Conservation (phyloP, 1,140 invertebrate genomes). For the Mamestra configurata region DNA sequence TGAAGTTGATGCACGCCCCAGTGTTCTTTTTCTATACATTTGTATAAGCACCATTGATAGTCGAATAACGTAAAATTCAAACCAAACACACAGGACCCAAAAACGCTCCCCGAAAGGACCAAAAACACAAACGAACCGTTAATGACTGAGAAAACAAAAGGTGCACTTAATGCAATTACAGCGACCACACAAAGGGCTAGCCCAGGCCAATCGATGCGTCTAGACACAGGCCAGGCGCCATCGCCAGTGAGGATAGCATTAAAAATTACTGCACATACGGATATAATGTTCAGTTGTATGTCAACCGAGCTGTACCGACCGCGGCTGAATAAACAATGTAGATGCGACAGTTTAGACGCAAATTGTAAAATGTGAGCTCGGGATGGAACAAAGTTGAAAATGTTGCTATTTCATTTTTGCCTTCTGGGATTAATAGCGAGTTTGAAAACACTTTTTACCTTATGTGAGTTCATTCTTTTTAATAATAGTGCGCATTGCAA, state of each 20-base stretch:
- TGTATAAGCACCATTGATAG: neutral
- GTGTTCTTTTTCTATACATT: neutral
- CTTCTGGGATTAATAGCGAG: slow-evolving; percentile 4
- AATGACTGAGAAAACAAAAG: slow-evolving; percentile 54
- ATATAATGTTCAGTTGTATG: slow-evolving; percentile 43
- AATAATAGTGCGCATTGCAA: neutral
- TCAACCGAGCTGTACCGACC: slow-evolving; percentile 16
- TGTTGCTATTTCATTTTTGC: neutral
- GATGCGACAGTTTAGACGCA: slow-evolving; percentile 25
- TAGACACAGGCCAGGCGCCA: slow-evolving; percentile 66
- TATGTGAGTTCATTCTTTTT: neutral
- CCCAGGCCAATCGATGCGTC: slow-evolving; percentile 80
- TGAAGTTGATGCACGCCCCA: neutral
- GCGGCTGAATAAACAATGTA: slow-evolving; percentile 36
- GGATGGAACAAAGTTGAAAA: neutral
- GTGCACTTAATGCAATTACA: slow-evolving; percentile 66
- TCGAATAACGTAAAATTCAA: neutral
- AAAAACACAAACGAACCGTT: slow-evolving; percentile 8
- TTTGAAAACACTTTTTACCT: neutral
- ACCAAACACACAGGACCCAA: neutral
- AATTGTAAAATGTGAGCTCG: slow-evolving; percentile 38
- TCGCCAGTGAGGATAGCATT: slow-evolving; percentile 41
- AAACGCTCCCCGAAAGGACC: slow-evolving; percentile 9
- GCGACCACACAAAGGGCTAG: slow-evolving; percentile 60
- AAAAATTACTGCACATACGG: slow-evolving; percentile 48